Evolutionary conservation across 2,888 invertebrate species (phyloP), one percentile per base, ranked within the genome.

Genomic region (Eristalinus aeneus): DNA sequence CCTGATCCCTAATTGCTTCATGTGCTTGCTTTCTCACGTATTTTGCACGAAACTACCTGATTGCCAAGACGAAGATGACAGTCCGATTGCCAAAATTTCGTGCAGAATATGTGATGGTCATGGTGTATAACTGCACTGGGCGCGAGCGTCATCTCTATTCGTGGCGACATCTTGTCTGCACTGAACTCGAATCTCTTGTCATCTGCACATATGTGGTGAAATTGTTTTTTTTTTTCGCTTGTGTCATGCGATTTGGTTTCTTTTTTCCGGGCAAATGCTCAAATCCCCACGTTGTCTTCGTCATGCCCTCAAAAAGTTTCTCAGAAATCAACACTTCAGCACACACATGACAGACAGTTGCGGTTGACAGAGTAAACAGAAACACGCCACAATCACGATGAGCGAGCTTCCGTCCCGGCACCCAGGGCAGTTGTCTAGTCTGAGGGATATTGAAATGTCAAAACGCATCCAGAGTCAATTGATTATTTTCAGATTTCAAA

Each of bases 141-240:
- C 16, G 4, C 12, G 4, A 20, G 22, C 22, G 10, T 60, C 46
- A 32, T 16, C 23, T 16, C 6, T 31, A 16, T 34, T 10, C 46
- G 34, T 20, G 74, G 69, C 79, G 85, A 85, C 85, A 73, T 76
- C 76, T 39, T 63, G 85, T 85, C 85, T 85, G 61, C 58, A 34
- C n/a, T n/a, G 22, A 81, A 20, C 36, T 60, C 60, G 58, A 65
- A 80, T 80, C 67, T 72, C 67, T 72, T 76, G 61, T 27, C 46
- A 36, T 76, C 60, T 27, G 71, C 34, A 23, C 54, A 76, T 74
- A 81, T 74, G 58, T 81, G 76, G 61, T 46, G 73, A 86, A 86
- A 86, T 73, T 73, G 64, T 68, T 72, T 75, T 80, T 68, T 61
- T 46, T n/a, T n/a, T n/a, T 23, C 39, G 46, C 22, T 63, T 71